Conservation (phyloP, 2,797 vertebrate genomes). For the Spheniscus humboldti region DNA sequence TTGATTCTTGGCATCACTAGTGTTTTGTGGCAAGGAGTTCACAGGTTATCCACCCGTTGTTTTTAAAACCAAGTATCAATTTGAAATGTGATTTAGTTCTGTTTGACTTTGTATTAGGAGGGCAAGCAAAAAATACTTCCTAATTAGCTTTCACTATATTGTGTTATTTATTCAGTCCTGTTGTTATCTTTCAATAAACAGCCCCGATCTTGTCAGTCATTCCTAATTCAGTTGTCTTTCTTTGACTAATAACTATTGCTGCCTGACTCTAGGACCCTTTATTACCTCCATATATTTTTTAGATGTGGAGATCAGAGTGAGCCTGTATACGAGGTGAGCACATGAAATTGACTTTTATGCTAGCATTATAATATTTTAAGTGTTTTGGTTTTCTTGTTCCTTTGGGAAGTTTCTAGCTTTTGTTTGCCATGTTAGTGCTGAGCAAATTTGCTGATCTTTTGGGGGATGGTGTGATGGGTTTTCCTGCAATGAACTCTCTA, state of each 20-base stretch:
- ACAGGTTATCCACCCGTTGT: background rate
- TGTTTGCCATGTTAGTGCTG: background rate
- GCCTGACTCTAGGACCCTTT: background rate
- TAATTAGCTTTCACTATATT: background rate
- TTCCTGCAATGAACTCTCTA: background rate
- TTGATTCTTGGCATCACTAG: background rate
- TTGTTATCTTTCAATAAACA: constrained; percentile 1
- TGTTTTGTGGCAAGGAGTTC: background rate
- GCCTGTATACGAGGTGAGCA: background rate
- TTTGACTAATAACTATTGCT: background rate
- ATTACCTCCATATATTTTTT: background rate
- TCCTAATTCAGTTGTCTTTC: constrained; percentile 6
- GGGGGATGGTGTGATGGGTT: background rate
- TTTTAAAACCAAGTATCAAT: background rate
- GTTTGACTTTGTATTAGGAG: background rate
- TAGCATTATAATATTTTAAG: background rate
- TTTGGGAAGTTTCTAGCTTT: background rate
- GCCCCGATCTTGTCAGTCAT: background rate
- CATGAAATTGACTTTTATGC: background rate
- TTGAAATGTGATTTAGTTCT: background rate
- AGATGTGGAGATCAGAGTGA: background rate
- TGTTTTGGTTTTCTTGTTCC: background rate
- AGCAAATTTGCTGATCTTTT: background rate
- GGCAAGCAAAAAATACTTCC: background rate
- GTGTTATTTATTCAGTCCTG: background rate